These are phyloP conservation scores for Didymodactylos carnosus DNA, from an alignment of 2,888 invertebrate genomes.

Conservation along the genomic window DNA sequence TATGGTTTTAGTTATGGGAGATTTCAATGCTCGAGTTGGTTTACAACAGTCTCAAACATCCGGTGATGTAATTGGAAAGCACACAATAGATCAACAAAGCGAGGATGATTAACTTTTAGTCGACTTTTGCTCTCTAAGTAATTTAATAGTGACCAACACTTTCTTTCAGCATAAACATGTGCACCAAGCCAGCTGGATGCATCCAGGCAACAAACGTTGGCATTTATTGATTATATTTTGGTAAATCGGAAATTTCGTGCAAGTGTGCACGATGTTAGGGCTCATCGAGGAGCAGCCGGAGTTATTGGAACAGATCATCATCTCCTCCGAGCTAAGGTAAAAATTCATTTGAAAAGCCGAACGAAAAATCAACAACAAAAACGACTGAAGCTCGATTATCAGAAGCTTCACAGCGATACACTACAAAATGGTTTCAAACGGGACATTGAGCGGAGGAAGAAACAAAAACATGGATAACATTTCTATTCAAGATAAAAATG, in stretches of 20 bases:
- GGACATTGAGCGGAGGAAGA: background rate
- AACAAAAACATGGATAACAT: background rate
- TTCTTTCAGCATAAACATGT: background rate
- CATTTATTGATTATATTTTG: background rate
- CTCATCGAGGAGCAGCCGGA: background rate
- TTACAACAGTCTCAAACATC: background rate
- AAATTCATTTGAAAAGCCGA: background rate
- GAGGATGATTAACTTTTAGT: background rate
- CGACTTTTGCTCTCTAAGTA: background rate
- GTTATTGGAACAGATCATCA: background rate
- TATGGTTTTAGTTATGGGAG: background rate
- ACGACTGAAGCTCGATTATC: too few species aligned
- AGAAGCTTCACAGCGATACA: too few species aligned
- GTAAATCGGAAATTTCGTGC: background rate
- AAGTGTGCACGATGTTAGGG: background rate
- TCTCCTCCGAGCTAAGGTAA: background rate
- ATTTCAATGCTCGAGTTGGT: background rate
- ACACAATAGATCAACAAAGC: background rate
- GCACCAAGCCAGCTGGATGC: background rate
- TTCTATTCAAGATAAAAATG: background rate
- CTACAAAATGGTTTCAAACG: too few species aligned
- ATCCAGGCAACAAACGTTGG: background rate
- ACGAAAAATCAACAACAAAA: background rate
- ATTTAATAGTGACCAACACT: background rate
- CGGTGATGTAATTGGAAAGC: background rate